Conservation (phyloP, 1,140 invertebrate species). For the Cotesia vestalis region DNA sequence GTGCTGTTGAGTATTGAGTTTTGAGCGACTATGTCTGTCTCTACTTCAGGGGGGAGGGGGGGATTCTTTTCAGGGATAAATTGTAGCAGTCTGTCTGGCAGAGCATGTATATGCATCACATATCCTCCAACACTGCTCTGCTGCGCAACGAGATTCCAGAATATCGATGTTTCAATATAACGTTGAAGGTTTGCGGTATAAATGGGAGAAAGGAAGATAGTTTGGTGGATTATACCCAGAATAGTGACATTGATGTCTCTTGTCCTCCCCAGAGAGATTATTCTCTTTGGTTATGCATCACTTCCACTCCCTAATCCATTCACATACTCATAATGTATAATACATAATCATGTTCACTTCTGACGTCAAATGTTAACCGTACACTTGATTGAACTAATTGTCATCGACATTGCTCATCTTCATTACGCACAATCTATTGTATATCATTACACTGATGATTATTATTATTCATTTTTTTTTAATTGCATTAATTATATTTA, state of each 20-base stretch:
- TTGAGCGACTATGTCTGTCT: too few species aligned
- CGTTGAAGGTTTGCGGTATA: background rate
- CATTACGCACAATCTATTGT: background rate
- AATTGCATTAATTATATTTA: background rate
- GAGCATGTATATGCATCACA: conserved; percentile 23
- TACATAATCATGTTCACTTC: background rate
- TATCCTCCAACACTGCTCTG: conserved; percentile 12
- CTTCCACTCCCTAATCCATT: conserved; percentile 12
- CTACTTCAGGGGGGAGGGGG: too few species aligned
- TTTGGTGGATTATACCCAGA: background rate
- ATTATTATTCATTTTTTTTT: conserved; percentile 5
- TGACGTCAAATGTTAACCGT: conserved; percentile 3
- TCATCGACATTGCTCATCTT: conserved; percentile 1
- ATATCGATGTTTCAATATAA: conserved; percentile 35
- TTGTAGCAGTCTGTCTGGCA: too few species aligned
- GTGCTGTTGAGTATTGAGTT: background rate
- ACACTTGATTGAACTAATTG: conserved; percentile 7
- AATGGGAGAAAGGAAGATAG: background rate
- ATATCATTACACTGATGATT: background rate
- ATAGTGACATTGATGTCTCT: conserved; percentile 21
- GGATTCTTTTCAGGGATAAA: too few species aligned
- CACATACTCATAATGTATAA: background rate
- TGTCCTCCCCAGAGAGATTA: conserved; percentile 12
- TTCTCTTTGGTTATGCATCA: conserved; percentile 22
- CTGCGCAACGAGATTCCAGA: conserved; percentile 28